A percentile compares a stretch with the other conserved stretches of the same genome.
Conservation (phyloP, 2,113 vertebrate species). For the Odobenus rosmarus region DNA sequence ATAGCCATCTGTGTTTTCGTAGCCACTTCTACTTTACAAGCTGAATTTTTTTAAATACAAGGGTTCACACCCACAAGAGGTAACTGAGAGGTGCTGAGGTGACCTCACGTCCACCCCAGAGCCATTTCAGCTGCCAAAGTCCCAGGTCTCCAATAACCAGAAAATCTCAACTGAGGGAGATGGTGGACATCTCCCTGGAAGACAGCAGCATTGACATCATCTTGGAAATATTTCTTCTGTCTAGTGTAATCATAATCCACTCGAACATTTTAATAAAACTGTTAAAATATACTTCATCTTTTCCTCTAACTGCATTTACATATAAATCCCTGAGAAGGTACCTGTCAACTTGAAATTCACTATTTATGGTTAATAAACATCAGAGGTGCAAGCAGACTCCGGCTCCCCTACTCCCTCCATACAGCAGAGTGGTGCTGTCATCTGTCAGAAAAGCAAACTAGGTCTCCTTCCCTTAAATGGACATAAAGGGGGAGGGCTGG, state of each 20-base stretch:
- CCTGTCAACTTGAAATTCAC: constrained; percentile 44
- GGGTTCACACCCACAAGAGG: not conserved
- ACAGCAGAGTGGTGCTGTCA: not conserved
- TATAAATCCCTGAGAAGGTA: constrained; percentile 81
- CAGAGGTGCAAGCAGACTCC: not conserved
- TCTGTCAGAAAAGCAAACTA: not conserved
- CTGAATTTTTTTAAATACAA: not conserved
- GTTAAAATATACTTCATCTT: constrained; percentile 59
- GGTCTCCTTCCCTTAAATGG: not conserved
- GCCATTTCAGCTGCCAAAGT: not conserved
- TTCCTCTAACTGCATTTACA: constrained; percentile 41
- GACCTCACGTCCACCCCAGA: not conserved
- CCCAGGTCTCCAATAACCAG: not conserved
- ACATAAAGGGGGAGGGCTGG: too few relatives aligned
- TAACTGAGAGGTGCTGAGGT: not conserved
- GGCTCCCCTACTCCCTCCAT: not conserved
- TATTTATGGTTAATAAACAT: constrained; percentile 63
- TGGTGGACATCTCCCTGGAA: not conserved
- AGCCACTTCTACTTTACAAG: not conserved
- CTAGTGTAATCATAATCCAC: constrained; percentile 66
- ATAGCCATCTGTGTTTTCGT: fast-evolving
- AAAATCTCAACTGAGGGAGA: not conserved
- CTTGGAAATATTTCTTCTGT: constrained; percentile 62
- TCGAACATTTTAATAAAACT: constrained; percentile 64
- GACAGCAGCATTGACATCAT: not conserved